A percentile compares a stretch with the other conserved stretches of the same genome.
phyloP scores from a whole-genome alignment of 2,113 vertebrate species.

The Ivindomyrus marchei region DNA sequence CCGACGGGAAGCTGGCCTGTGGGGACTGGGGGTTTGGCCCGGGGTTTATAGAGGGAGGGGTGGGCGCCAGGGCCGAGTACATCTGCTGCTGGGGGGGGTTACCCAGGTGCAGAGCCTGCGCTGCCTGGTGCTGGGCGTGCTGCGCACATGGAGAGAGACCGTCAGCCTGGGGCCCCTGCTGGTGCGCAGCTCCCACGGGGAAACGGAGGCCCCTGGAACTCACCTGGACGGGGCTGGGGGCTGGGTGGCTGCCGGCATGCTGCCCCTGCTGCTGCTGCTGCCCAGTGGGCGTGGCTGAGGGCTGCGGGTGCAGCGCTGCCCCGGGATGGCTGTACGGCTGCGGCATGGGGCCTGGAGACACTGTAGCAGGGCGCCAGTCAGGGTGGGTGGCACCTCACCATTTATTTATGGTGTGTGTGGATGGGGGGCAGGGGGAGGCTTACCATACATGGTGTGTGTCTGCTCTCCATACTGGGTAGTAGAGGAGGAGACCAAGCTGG shows the following conservation, averaged over 20 bases:
- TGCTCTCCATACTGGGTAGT: conserved; percentile 92
- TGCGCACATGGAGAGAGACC: conserved; percentile 37
- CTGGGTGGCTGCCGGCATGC: conserved; percentile 86
- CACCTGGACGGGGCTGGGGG: conserved; percentile 90
- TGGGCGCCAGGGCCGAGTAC: conserved; percentile 86
- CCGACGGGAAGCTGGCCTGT: conserved; percentile 85
- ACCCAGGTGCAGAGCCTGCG: conserved; percentile 89
- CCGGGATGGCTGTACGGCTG: conserved; percentile 91
- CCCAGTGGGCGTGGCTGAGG: conserved; percentile 90
- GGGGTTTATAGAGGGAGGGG: conserved; percentile 91
- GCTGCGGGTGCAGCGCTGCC: conserved; percentile 88
- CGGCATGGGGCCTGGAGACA: conserved; percentile 87
- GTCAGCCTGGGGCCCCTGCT: not conserved
- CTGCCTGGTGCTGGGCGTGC: conserved; percentile 86
- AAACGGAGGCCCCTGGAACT: conserved; percentile 8
- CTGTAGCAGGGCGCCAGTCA: conserved; percentile 43
- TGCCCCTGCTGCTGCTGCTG: conserved; percentile 82
- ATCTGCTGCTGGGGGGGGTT: conserved; percentile 89
- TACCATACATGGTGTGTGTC: conserved; percentile 99
- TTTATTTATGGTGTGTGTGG: conserved; percentile 57
- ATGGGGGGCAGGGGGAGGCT: conserved; percentile 28
- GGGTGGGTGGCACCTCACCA: not conserved
- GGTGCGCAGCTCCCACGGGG: not conserved
- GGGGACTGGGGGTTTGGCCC: conserved; percentile 94
- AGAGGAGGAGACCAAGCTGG: conserved; percentile 83